These are phyloP conservation scores for Nesogale talazaci DNA, from an alignment of 2,113 vertebrate genomes.

Conservation along the genomic window DNA sequence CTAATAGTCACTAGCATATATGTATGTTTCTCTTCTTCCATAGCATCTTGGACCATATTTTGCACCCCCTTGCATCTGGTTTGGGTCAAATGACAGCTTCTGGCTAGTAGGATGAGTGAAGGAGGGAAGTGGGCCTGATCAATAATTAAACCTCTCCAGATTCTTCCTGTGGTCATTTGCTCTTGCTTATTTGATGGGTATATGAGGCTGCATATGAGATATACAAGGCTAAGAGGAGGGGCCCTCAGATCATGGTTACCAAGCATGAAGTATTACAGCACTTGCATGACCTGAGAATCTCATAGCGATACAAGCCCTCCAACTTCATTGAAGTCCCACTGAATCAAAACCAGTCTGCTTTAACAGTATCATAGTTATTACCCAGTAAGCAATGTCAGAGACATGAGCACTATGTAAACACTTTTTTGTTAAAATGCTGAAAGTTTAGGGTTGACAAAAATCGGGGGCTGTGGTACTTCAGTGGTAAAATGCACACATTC, in stretches of 20 bases:
- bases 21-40: fast-evolving
- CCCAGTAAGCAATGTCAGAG: too few species aligned
- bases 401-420: too few species aligned
- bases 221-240: not conserved
- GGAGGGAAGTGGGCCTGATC: not conserved
- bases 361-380: not conserved
- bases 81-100: too few species aligned
- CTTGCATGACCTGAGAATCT: not conserved
- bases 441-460: not conserved
- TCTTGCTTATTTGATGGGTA: not conserved
- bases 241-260: not conserved
- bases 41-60: not conserved
- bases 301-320: not conserved
- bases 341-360: not conserved
- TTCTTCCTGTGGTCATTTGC: not conserved
- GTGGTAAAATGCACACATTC: not conserved
- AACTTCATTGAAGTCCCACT: not conserved
- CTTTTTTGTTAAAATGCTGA: too few species aligned
- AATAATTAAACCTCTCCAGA: fast-evolving
- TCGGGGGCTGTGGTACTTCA: not conserved
- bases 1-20: not conserved
- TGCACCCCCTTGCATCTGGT: not conserved
- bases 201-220: not conserved
- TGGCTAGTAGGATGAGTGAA: not conserved
- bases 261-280: not conserved